A percentile compares a stretch with the other conserved stretches of the same genome.
Evolutionary conservation across 2,113 vertebrate species (phyloP).

Genomic region (Campylomormyrus tamandua): DNA sequence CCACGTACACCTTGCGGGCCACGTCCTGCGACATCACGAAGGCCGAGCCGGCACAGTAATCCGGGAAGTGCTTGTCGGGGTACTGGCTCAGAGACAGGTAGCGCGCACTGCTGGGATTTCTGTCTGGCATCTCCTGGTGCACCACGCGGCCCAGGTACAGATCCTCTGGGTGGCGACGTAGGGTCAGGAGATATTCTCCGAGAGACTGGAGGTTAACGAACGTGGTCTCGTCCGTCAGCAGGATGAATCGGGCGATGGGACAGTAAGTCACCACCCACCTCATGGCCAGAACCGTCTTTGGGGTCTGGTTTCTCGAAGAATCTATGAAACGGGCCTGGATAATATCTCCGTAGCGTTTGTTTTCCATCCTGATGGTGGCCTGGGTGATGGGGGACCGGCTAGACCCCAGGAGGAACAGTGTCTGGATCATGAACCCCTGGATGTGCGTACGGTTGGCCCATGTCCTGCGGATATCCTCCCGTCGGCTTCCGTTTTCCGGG

Average conservation of each 20-base stretch:
- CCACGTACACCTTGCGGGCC: slow-evolving; percentile 71
- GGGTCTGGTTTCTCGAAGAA: slow-evolving; percentile 48
- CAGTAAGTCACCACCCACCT: slow-evolving; percentile 79
- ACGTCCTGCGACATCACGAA: slow-evolving; percentile 80
- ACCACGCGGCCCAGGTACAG: slow-evolving; percentile 74
- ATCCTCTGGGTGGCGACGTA: slow-evolving; percentile 69
- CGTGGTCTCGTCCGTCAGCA: slow-evolving; percentile 66
- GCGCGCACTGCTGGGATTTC: slow-evolving; percentile 55
- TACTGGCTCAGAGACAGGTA: slow-evolving; percentile 64
- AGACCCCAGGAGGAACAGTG: slow-evolving; percentile 71
- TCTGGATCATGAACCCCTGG: slow-evolving; percentile 49
- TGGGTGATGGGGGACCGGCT: slow-evolving; percentile 49
- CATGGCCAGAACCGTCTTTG: slow-evolving; percentile 59
- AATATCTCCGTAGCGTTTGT: slow-evolving; percentile 61
- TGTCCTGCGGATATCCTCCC: slow-evolving; percentile 64
- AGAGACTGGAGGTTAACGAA: slow-evolving; percentile 71
- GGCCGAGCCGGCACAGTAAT: slow-evolving; percentile 70
- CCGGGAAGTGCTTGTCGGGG: slow-evolving; percentile 66
- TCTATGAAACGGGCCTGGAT: slow-evolving; percentile 68
- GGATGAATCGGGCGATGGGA: slow-evolving; percentile 68
- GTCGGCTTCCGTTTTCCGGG: slow-evolving; percentile 61
- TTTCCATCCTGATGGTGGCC: slow-evolving; percentile 57
- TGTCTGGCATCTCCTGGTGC: slow-evolving; percentile 61
- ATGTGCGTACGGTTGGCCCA: slow-evolving; percentile 72
- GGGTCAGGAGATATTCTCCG: slow-evolving; percentile 63